Evolutionary conservation across 2,888 invertebrate species (phyloP).

Genomic region (Trachelus tabidus): DNA sequence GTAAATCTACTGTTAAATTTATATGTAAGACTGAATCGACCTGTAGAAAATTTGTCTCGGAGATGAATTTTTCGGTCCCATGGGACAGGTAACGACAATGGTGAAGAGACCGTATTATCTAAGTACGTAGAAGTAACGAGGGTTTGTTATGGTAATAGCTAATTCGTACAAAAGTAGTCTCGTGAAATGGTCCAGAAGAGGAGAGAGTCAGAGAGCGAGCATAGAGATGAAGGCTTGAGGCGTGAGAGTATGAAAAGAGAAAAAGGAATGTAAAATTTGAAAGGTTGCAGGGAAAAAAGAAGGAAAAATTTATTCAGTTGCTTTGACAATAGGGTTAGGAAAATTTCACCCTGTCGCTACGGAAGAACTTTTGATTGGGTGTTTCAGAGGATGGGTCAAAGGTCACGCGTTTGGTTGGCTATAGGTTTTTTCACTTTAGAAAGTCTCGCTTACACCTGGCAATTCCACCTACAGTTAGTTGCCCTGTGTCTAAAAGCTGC

Average conservation of each 20-base stretch:
- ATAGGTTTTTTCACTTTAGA: neutral
- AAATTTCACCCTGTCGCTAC: neutral
- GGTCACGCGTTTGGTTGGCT: neutral
- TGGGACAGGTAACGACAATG: neutral
- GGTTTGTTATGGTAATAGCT: conserved; percentile 26
- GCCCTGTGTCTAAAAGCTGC: neutral
- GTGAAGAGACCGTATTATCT: conserved; percentile 11
- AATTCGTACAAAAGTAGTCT: conserved; percentile 1
- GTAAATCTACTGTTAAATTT: neutral
- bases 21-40: neutral
- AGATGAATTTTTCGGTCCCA: neutral
- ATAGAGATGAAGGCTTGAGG: neutral
- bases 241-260: neutral
- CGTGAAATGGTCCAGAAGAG: neutral
- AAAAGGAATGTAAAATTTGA: neutral
- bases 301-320: neutral
- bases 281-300: neutral
- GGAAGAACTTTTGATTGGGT: neutral
- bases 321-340: neutral
- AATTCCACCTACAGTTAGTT: neutral
- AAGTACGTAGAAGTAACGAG: conserved; percentile 22
- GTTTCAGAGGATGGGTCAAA: neutral
- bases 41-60: neutral
- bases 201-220: neutral
- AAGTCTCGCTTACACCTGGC: neutral